Conservation (phyloP, 2,113 vertebrate genomes). For the Panurus biarmicus region DNA sequence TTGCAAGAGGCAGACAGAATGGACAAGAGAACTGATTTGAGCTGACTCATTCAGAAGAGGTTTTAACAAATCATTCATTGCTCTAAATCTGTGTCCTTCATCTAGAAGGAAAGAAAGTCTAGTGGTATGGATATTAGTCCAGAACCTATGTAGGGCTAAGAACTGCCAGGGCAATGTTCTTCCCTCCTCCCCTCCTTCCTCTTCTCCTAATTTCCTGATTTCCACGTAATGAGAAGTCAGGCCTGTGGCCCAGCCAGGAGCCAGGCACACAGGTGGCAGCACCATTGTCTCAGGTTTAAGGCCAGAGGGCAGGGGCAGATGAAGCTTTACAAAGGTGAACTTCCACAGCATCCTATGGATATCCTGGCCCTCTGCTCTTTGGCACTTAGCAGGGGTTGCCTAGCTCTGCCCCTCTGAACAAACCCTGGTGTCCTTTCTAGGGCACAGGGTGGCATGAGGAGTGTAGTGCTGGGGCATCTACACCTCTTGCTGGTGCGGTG, state of each 20-base stretch:
- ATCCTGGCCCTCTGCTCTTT: background rate
- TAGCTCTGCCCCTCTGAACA: background rate
- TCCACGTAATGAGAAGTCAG: background rate
- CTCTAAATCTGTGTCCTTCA: background rate
- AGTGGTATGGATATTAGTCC: background rate
- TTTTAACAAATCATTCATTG: background rate
- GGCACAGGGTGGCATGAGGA: accelerated
- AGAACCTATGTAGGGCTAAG: background rate
- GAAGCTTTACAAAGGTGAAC: background rate
- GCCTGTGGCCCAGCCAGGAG: background rate
- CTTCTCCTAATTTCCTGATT: background rate
- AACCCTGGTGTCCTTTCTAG: background rate
- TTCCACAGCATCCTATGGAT: background rate
- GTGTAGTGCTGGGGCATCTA: background rate
- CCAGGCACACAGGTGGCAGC: background rate
- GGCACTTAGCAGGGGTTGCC: accelerated
- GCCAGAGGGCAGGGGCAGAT: background rate
- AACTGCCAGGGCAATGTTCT: background rate
- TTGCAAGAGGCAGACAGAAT: background rate
- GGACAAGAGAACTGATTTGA: background rate
- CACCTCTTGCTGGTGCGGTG: background rate
- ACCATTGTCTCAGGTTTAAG: background rate
- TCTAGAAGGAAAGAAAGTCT: background rate
- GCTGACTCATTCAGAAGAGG: background rate
- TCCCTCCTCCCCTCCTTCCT: background rate